Base-by-base conservation (phyloP, 2,888 invertebrate species). In the Nesidiocoris tenuis region DNA sequence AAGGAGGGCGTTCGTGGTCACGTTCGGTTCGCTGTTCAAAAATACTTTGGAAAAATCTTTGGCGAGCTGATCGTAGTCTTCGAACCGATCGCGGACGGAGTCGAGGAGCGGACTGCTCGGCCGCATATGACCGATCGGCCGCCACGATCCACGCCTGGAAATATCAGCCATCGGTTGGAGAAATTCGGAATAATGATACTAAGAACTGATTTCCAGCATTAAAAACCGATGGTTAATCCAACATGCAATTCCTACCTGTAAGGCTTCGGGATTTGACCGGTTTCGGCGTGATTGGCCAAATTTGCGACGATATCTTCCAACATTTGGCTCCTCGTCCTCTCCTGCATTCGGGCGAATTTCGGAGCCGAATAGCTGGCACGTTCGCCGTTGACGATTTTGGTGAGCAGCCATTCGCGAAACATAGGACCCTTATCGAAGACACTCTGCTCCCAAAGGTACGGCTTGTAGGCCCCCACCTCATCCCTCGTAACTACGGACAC, bases 401-500 rank as follows among this genome's bases (percentile, higher is more conserved):
- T 95, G 63, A 96, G 86, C 74, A 96, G 86, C 96, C 96, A 96
- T 85, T 96, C 96, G 63, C 95, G 89, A 85, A 95, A 95, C 94
- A 96, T 95, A 21, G 95, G 90, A 24, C 95, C 95, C 87, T 95
- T 95, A 84, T 95, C 94, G 83, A 96, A 96, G 76, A 94, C 92
- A 81, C 93, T 94, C 85, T 96, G 95, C 84, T 96, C 95, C 95
- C 95, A 95, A 70, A 96, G 88, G 85, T 96, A 96, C 55, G 96
- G 96, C 84, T 96, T 96, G 86, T 95, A 96, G 80, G 96, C 96
- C 59, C 95, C 95, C 57, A 96, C 96, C 86, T 96, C 96, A 84
- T 96, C 96, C 79, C 96, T 87, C 19, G 95, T 95, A 74, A 96
- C 96, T 57, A 96, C 95, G 0, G 94, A 94, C 68, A 95, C 93